These are phyloP conservation scores for Rhamnusium bicolor DNA, from an alignment of 2,888 invertebrate genomes.

Conservation along the genomic window DNA sequence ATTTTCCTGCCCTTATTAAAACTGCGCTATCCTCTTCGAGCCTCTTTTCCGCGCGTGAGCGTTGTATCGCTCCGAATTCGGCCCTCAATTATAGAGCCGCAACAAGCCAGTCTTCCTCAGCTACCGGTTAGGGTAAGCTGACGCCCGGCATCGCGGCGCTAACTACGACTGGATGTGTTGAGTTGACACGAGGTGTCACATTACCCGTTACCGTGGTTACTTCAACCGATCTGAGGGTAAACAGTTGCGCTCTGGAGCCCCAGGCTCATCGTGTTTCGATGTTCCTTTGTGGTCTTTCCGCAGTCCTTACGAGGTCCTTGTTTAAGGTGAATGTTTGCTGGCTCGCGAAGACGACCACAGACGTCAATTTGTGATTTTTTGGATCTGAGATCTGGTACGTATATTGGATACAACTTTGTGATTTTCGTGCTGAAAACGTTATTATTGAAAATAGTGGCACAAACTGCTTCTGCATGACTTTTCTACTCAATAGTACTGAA, in stretches of 20 bases:
- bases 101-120: conserved; percentile 15
- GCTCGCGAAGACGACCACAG: not conserved
- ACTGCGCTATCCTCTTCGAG: conserved; percentile 35
- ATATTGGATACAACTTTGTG: not conserved
- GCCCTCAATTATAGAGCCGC: conserved; percentile 31
- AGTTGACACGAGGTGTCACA: conserved; percentile 41
- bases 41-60: conserved; percentile 29
- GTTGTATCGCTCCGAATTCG: conserved; percentile 5
- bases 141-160: conserved; percentile 47
- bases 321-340: conserved; percentile 16
- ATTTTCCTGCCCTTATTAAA: conserved; percentile 48
- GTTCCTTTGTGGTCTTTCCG: conserved; percentile 42
- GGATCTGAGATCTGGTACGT: conserved; percentile 9
- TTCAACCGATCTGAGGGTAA: conserved; percentile 46
- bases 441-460: not conserved
- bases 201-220: conserved; percentile 56
- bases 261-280: conserved; percentile 40
- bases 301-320: conserved; percentile 41
- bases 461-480: not conserved
- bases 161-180: conserved; percentile 2
- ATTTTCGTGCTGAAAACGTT: not conserved
- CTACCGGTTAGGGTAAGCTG: conserved; percentile 29
- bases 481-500: no score
- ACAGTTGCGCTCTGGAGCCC: conserved; percentile 48
- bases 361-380: not conserved